Evolutionary conservation across 1,140 invertebrate species (phyloP).

Genomic region (Drosophila dunni): DNA sequence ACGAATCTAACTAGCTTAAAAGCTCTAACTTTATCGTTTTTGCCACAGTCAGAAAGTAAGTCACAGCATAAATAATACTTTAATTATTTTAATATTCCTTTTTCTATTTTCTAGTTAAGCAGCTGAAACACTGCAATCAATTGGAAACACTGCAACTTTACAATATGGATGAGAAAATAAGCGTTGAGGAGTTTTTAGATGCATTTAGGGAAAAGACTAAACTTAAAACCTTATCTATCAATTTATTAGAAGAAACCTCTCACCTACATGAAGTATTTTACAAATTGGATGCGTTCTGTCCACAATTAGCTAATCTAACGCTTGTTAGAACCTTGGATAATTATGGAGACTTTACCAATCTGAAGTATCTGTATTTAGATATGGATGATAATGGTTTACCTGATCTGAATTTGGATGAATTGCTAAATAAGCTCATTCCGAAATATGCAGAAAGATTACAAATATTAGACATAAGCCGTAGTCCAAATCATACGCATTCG

Average conservation of each 20-base stretch:
- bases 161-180: not conserved
- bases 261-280: not conserved
- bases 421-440: not conserved
- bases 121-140: constrained; percentile 8
- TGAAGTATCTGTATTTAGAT: constrained; percentile 24
- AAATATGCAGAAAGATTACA: constrained; percentile 23
- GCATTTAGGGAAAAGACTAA: constrained; percentile 2
- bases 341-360: constrained; percentile 4
- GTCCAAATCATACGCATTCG: constrained; percentile 5
- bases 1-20: constrained; percentile 2
- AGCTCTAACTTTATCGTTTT: constrained; percentile 9
- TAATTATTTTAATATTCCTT: not conserved
- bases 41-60: constrained; percentile 20
- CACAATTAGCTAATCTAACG: constrained; percentile 18
- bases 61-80: not conserved
- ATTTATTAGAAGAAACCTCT: not conserved
- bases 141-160: constrained; percentile 14
- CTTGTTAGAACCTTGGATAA: not conserved
- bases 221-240: constrained; percentile 9
- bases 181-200: constrained; percentile 10
- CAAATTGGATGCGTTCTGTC: constrained; percentile 2
- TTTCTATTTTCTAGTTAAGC: not conserved
- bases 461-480: constrained; percentile 9
- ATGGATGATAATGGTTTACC: not conserved
- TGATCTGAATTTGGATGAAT: not conserved